Percentiles rank a stretch among this genome's conserved stretches.
These are phyloP conservation scores for Eupithecia insigniata DNA, from an alignment of 2,888 invertebrate genomes.

Conservation along the genomic window DNA sequence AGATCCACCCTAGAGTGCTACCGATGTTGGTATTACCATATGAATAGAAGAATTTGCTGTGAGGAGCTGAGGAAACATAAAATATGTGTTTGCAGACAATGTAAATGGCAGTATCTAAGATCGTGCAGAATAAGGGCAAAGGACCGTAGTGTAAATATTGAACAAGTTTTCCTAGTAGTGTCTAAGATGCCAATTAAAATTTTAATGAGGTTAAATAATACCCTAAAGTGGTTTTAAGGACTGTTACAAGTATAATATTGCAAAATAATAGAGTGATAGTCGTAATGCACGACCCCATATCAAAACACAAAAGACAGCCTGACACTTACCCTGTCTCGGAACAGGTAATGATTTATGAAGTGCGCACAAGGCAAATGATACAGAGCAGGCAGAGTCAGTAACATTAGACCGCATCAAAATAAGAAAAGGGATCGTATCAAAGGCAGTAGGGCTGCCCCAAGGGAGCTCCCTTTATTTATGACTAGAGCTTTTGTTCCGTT, in stretches of 20 bases:
- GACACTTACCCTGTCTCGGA: constrained; percentile 43
- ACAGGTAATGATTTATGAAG: constrained; percentile 81
- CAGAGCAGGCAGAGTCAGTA: constrained; percentile 64
- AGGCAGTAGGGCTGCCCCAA: constrained; percentile 77
- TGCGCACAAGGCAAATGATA: constrained; percentile 69
- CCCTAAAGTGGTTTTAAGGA: background rate
- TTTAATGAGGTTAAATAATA: background rate
- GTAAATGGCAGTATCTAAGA: constrained; percentile 23
- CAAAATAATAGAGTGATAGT: background rate
- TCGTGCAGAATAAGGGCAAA: constrained; percentile 3
- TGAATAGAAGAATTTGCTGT: constrained; percentile 44
- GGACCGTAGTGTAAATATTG: background rate
- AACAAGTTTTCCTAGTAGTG: background rate
- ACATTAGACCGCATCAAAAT: constrained; percentile 80
- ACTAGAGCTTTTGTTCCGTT: constrained; percentile 75
- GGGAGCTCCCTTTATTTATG: constrained; percentile 80
- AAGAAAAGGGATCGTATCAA: constrained; percentile 81
- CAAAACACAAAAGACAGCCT: constrained; percentile 40
- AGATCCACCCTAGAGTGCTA: constrained; percentile 43
- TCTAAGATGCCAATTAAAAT: background rate
- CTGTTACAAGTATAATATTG: background rate
- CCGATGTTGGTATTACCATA: constrained; percentile 46
- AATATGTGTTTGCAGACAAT: constrained; percentile 39
- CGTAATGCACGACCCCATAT: constrained; percentile 17
- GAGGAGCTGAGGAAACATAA: constrained; percentile 28